Percentiles rank a stretch among this genome's conserved stretches.
Conservation (phyloP, 1,140 invertebrate genomes). For the Cotesia typhae region DNA sequence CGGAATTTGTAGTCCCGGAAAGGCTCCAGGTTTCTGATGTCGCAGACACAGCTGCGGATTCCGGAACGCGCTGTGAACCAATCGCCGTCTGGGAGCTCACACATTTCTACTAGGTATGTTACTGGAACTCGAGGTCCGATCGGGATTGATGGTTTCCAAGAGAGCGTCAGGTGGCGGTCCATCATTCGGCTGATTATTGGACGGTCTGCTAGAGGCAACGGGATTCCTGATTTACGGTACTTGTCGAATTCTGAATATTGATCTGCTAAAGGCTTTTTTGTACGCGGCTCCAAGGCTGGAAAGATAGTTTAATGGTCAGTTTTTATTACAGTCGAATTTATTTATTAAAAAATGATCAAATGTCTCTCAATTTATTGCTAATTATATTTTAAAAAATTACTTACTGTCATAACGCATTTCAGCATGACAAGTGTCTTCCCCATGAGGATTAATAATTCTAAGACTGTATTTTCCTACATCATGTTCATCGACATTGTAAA, state of each 20-base stretch:
- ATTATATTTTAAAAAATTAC: slow-evolving; percentile 44
- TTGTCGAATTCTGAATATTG: slow-evolving; percentile 87
- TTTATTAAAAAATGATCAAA: no score
- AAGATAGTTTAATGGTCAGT: neutral
- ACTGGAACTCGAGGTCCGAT: slow-evolving; percentile 82
- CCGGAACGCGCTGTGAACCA: slow-evolving; percentile 86
- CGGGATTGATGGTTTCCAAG: slow-evolving; percentile 91
- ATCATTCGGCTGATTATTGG: slow-evolving; percentile 91
- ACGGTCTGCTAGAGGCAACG: slow-evolving; percentile 83
- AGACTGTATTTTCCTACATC: slow-evolving; percentile 87
- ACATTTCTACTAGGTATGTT: slow-evolving; percentile 95
- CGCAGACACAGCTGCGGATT: slow-evolving; percentile 83
- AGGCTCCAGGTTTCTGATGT: slow-evolving; percentile 83
- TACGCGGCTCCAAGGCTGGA: slow-evolving; percentile 74
- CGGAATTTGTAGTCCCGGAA: slow-evolving; percentile 92
- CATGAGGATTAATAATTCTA: slow-evolving; percentile 83
- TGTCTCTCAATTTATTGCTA: no score
- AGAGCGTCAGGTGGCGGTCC: slow-evolving; percentile 83
- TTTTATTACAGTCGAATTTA: no score
- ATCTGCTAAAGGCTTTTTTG: slow-evolving; percentile 77
- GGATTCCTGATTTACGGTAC: slow-evolving; percentile 80
- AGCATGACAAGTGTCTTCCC: slow-evolving; percentile 83
- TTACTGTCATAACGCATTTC: slow-evolving; percentile 84
- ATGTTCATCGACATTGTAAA: slow-evolving; percentile 75
- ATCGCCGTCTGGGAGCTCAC: slow-evolving; percentile 85